Conservation (phyloP, 2,888 invertebrate species). For the Orthosia gracilis region DNA sequence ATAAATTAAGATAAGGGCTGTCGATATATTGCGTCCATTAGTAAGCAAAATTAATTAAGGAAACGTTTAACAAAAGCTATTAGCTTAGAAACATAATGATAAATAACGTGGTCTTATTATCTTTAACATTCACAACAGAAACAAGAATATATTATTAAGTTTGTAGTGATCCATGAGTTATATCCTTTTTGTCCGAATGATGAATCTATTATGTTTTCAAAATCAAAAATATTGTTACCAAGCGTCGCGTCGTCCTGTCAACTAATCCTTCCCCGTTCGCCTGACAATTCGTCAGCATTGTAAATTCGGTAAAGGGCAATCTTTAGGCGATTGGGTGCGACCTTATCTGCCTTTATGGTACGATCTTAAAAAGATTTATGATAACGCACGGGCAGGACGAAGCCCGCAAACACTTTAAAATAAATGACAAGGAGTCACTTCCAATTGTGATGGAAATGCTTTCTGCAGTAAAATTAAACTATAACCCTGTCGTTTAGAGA, state of each 20-base stretch:
- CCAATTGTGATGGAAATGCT: slow-evolving; percentile 91
- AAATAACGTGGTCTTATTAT: slow-evolving; percentile 13
- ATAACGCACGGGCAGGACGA: slow-evolving; percentile 89
- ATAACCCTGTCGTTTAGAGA: slow-evolving; percentile 90
- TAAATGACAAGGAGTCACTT: slow-evolving; percentile 91
- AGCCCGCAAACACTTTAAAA: slow-evolving; percentile 89
- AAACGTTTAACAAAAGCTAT: slow-evolving; percentile 45
- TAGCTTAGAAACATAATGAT: not conserved
- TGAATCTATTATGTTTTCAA: not conserved
- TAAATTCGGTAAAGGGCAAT: slow-evolving; percentile 87
- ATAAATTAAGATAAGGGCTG: slow-evolving; percentile 52
- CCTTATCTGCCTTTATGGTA: slow-evolving; percentile 90
- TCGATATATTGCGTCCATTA: slow-evolving; percentile 37
- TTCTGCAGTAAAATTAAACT: slow-evolving; percentile 91
- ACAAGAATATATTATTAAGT: not conserved
- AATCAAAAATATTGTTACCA: slow-evolving; percentile 46
- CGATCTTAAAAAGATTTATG: slow-evolving; percentile 91
- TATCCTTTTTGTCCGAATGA: accelerated
- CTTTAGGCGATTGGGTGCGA: slow-evolving; percentile 88
- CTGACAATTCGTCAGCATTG: slow-evolving; percentile 89
- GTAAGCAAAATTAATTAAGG: slow-evolving; percentile 21
- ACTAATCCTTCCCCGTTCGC: slow-evolving; percentile 70
- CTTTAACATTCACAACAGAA: not conserved
- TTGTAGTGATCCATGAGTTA: not conserved
- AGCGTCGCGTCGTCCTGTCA: slow-evolving; percentile 62